A percentile compares a stretch with the other conserved stretches of the same genome.
phyloP scores from a whole-genome alignment of 2,113 vertebrate species.

The Callopanchax toddi region DNA sequence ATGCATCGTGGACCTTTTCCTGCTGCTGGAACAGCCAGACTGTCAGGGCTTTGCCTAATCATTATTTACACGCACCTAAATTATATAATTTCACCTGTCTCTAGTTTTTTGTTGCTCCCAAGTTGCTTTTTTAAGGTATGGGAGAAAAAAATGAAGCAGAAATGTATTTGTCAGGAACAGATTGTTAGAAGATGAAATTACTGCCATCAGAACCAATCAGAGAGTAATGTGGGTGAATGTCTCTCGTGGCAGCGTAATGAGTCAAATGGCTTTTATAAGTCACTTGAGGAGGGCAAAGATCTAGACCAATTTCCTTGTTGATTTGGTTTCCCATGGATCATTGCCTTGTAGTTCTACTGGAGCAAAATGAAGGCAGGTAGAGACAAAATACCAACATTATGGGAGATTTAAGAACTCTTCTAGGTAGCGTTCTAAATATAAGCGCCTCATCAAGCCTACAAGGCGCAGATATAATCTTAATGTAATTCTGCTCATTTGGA shows the following conservation, averaged over 20 bases:
- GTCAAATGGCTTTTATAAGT: slow-evolving; percentile 65
- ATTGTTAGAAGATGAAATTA: slow-evolving; percentile 73
- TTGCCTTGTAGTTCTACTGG: slow-evolving; percentile 39
- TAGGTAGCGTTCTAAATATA: slow-evolving; percentile 46
- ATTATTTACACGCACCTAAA: slow-evolving; percentile 66
- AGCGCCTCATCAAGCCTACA: slow-evolving; percentile 17
- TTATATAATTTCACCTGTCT: slow-evolving; percentile 58
- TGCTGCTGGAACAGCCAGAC: slow-evolving; percentile 73
- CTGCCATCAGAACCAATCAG: slow-evolving; percentile 74
- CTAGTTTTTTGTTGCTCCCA: slow-evolving; percentile 55
- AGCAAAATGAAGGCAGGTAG: slow-evolving; percentile 44
- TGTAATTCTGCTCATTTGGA: slow-evolving; percentile 48
- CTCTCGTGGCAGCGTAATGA: slow-evolving; percentile 61
- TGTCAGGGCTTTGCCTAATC: slow-evolving; percentile 66
- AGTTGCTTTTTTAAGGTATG: slow-evolving; percentile 2
- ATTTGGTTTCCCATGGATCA: slow-evolving; percentile 68
- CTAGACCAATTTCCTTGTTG: slow-evolving; percentile 68
- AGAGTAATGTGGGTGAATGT: slow-evolving; percentile 69
- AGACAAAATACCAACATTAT: slow-evolving; percentile 37
- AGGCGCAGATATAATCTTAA: slow-evolving; percentile 57
- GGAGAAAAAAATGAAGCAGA: slow-evolving; percentile 46
- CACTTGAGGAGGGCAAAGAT: slow-evolving; percentile 60
- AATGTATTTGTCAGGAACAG: slow-evolving; percentile 75
- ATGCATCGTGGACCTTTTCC: slow-evolving; percentile 81
- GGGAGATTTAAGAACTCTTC: slow-evolving; percentile 43